These are phyloP conservation scores for Dasysyrphus albostriatus DNA, from an alignment of 2,888 invertebrate species.

Conservation along the genomic window DNA sequence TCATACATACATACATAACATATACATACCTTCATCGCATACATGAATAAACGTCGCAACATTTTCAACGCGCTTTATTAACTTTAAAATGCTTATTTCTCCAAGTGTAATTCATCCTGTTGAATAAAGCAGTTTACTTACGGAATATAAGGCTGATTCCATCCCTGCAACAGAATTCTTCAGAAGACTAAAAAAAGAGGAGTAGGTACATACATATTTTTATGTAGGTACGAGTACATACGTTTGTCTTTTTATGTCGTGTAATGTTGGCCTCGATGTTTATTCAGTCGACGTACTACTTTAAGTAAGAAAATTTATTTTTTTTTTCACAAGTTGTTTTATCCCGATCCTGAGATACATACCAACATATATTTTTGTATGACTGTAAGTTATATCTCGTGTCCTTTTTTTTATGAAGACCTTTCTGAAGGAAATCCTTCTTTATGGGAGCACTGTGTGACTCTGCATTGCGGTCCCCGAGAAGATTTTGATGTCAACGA, in stretches of 20 bases:
- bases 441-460: slow-evolving; percentile 17
- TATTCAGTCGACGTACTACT: slow-evolving; percentile 16
- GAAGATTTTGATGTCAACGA: slow-evolving; percentile 32
- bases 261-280: slow-evolving; percentile 19
- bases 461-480: slow-evolving; percentile 23
- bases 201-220: background rate
- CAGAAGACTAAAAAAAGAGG: background rate
- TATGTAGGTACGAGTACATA: background rate
- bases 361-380: background rate
- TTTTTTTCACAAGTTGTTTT: slow-evolving; percentile 12
- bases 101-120: slow-evolving; percentile 4
- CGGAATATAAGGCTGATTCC: slow-evolving; percentile 14
- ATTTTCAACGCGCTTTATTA: slow-evolving; percentile 12
- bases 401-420: slow-evolving; percentile 6
- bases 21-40: background rate
- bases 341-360: background rate
- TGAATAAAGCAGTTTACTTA: slow-evolving; percentile 9
- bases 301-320: slow-evolving; percentile 7
- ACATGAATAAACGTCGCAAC: background rate
- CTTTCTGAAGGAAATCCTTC: slow-evolving; percentile 25
- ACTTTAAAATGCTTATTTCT: slow-evolving; percentile 6
- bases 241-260: slow-evolving; percentile 3
- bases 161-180: background rate
- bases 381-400: background rate
- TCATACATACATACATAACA: no score